These are phyloP conservation scores for Cinclus cinclus DNA, from an alignment of 2,113 vertebrate species.

Conservation along the genomic window DNA sequence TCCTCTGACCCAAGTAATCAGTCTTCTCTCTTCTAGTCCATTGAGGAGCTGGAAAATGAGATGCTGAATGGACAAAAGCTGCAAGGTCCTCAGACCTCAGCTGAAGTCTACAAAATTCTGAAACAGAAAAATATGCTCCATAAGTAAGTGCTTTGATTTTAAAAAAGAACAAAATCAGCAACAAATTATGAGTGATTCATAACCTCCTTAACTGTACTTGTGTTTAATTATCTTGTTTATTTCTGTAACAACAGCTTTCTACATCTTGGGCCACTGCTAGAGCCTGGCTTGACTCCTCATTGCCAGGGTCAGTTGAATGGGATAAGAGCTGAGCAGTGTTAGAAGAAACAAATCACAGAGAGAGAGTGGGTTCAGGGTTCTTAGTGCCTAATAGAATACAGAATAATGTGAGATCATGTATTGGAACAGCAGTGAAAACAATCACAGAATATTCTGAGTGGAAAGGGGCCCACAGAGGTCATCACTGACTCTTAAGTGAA, in stretches of 20 bases:
- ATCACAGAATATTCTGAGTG: neutral
- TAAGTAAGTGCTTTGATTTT: conserved; percentile 65
- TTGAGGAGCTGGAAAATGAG: conserved; percentile 83
- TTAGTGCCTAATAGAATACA: neutral
- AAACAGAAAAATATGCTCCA: conserved; percentile 59
- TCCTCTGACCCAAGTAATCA: neutral
- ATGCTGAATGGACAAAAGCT: conserved; percentile 91
- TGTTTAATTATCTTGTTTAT: neutral
- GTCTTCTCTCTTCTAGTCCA: conserved; percentile 73
- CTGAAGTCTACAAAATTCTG: conserved; percentile 74
- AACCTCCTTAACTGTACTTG: neutral
- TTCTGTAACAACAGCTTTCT: neutral
- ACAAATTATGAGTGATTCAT: neutral
- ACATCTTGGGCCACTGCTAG: neutral
- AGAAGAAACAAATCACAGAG: neutral
- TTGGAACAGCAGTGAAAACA: neutral
- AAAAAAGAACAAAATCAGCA: neutral
- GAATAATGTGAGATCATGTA: neutral
- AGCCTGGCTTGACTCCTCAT: neutral
- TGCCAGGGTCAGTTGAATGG: neutral
- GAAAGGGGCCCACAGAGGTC: neutral
- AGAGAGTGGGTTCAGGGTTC: neutral
- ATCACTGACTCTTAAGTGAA: neutral
- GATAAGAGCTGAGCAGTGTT: neutral
- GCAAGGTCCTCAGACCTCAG: conserved; percentile 84